Conservation (phyloP, 2,888 invertebrate genomes). For the Rhyacophila evoluta region DNA sequence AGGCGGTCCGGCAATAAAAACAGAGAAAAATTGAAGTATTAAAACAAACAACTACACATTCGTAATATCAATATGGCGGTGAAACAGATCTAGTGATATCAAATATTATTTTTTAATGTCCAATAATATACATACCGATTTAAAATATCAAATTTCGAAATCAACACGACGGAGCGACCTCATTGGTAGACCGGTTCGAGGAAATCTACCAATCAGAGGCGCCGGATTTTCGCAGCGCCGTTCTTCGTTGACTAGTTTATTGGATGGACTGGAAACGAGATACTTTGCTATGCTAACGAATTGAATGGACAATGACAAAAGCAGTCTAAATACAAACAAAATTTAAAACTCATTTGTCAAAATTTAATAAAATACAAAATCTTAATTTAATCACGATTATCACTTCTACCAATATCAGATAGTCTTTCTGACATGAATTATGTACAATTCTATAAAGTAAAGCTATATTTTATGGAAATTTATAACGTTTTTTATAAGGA, state of each 20-base stretch:
- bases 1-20: background rate
- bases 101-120: slow-evolving; percentile 25
- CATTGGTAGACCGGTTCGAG: slow-evolving; percentile 44
- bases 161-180: slow-evolving; percentile 36
- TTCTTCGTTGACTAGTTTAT: slow-evolving; percentile 37
- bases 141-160: slow-evolving; percentile 50
- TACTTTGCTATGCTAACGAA: background rate
- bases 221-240: slow-evolving; percentile 37
- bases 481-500: no score
- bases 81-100: slow-evolving; percentile 10
- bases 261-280: slow-evolving; percentile 35
- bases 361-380: no score
- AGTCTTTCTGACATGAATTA: no score
- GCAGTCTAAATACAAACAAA: background rate
- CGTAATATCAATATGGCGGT: background rate
- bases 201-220: slow-evolving; percentile 35
- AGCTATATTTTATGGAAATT: no score
- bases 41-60: background rate
- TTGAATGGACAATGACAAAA: background rate
- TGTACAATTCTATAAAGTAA: no score
- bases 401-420: no score
- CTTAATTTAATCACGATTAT: no score
- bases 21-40: background rate
- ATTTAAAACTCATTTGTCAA: no score
- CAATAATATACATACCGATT: slow-evolving; percentile 45